Base-by-base conservation (phyloP, 53 echinoderm and acorn worm species). In the Zoroaster sp. region DNA sequence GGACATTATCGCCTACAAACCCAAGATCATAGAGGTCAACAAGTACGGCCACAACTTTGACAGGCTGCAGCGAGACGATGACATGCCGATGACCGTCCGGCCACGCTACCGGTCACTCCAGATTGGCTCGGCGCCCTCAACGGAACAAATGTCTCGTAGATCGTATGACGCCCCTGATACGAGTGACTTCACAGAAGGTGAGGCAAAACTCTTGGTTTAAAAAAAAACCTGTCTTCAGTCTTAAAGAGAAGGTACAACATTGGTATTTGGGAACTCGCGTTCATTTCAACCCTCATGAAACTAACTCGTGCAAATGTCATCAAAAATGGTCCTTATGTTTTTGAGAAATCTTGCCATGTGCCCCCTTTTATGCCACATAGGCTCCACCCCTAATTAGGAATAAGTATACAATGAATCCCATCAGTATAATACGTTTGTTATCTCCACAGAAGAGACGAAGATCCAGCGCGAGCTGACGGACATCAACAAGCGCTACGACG, bases 61-160 rank as follows among this genome's bases (percentile, higher is more conserved):
- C 91, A 93, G 85, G 12, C 87, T 97, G 43, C 77, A 95, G 74
- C 89, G 88, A 15, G 97, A 97, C 35, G 97, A 95, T 17, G 97
- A 97, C 67, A 94, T 94, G 8, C 85, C 97, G 14, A 92, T 97
- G 80, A 86, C 88, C 89, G 66, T 94, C 41, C 78, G 97, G 65
- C 97, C 97, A 13, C 93, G 95, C 34, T 97, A 95, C 88, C 90
- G 97, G 52, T 97, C 97, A 14, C 94, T 97, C 42, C 97, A 97
- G 89, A 92, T 97, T 18, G 97, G 97, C 3, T 83, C 92, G 7
- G 13, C 90, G 4, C 42, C 90, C 17, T 45, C 54, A 40, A 65
- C 70, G 10, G 90, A 74, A 46, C 90, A 72, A 35, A 52, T 37
- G 63, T 45, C 85, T 9, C 73, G 51, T 11, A 72, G 74, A 17